Evolutionary conservation across 2,888 invertebrate genomes (phyloP), one percentile per base, ranked within the genome.

Genomic region (Malthinus flaveolus): DNA sequence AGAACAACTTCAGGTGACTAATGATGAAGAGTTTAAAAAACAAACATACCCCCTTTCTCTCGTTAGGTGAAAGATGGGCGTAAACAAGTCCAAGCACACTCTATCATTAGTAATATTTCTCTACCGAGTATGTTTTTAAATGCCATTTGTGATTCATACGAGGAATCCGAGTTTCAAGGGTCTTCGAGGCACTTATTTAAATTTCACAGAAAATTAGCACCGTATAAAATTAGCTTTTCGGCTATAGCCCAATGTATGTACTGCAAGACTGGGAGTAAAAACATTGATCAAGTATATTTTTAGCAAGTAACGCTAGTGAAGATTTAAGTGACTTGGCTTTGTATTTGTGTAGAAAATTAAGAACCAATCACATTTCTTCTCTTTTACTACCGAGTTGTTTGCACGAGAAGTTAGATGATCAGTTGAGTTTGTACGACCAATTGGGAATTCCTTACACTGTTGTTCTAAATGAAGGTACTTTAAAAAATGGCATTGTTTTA

Each of bases 371-470:
- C 36, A 72, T 78, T 37, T 79, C 78, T 11, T 80, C 73, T 7
- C 73, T 78, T 34, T 72, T 78, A 37, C 61, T 80, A 13, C 71
- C 76, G 32, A 73, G 74, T 49, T 70, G 72, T 61, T 71, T 64
- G 34, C 78, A 65, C 67, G 75, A 66, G 56, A 72, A 70, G 64
- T 76, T 80, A 51, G 81, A 79, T 45, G 64, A 68, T 65, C 82
- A 64, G 75, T 79, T 83, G 72, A 63, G 65, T 11, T 81, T 83
- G 61, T 82, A 81, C 73, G 85, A 86, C 71, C 78, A 81, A 66
- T 71, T 87, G 52, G 92, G 91, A 1, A 82, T 93, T 7, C 88
- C 90, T 6, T 93, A 89, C 72, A 86, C 86, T 33, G 81, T 91
- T 49, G 79, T 89, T n/a, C 76, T 95, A 11, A 83, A 85, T 71